Evolutionary conservation across 2,797 vertebrate genomes (phyloP).

Genomic region (Coendou prehensilis): DNA sequence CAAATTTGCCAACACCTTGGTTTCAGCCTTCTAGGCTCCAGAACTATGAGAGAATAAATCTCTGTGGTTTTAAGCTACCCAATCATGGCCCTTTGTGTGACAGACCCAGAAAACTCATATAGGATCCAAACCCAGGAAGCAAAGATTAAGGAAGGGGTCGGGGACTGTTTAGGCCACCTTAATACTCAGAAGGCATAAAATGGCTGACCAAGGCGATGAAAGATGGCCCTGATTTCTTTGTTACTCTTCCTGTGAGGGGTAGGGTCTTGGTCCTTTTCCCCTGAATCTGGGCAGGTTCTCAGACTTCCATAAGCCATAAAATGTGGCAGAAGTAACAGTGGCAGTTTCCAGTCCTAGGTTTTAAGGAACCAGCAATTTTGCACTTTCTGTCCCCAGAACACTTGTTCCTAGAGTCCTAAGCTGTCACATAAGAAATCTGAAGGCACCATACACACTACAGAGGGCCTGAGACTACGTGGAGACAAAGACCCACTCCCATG

Average conservation of each 20-base stretch:
- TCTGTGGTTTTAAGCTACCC: background rate
- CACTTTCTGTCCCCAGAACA: background rate
- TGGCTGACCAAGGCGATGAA: background rate
- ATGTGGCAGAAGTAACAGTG: background rate
- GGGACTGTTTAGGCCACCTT: background rate
- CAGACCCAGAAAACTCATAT: background rate
- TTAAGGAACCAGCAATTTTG: background rate
- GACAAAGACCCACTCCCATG: background rate
- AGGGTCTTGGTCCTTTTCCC: background rate
- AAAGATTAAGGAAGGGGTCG: background rate
- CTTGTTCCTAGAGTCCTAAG: background rate
- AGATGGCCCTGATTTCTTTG: background rate
- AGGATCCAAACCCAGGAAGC: background rate
- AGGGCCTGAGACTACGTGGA: background rate
- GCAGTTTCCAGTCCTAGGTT: background rate
- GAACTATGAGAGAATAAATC: background rate
- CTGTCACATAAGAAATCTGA: background rate
- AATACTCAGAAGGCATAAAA: background rate
- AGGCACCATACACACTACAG: no score
- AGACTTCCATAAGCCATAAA: background rate
- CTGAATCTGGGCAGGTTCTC: background rate
- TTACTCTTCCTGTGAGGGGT: no score
- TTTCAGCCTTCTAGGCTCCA: background rate
- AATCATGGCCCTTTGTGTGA: background rate
- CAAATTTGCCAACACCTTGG: background rate